Evolutionary conservation across 2,888 invertebrate genomes (phyloP), one percentile per base, ranked within the genome.

Genomic region (Agonopterix alstromeriana): DNA sequence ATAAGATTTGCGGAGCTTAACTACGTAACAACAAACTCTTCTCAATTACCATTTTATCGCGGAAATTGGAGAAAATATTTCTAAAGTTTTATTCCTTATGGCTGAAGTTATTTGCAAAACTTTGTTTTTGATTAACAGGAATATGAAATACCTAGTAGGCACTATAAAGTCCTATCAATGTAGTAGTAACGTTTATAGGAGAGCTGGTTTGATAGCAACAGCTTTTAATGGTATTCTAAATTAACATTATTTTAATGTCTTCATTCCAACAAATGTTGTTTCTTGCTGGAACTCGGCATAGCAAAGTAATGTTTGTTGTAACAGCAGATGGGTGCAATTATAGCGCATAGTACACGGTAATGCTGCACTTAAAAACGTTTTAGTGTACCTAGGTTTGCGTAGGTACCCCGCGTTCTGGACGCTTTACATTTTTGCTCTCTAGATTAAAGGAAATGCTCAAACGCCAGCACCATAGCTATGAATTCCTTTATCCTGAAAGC

Each of bases 301-400:
- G 42, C 11, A 54, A 53, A 64, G 61, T 54, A 61, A 64, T 68
- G 64, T 65, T 69, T 71, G 72, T 65, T 63, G 63, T 58, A 65
- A 63, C 67, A 67, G 70, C 69, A 66, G 72, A 74, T 77, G 73
- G 72, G 65, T 54, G 76, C 69, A 78, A 77, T 77, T 78, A 76
- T 63, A 65, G 48, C 54, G 61, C 59, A 58, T 53, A 53, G 60
- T 61, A 58, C 61, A 62, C 60, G 56, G 49, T 52, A 52, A 51
- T 48, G 75, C 67, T 65, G 74, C 78, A 79, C 77, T 79, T 76
- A 73, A 78, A 78, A 79, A 77, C 76, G 68, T 77, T 81, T 79
- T 75, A 79, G 68, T 67, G 65, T 64, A 63, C 63, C 60, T 63
- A 65, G 27, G 27, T 27, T 27, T 27, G 27, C 27, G 27, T 27